Conservation (phyloP, 2,113 vertebrate genomes). For the Psettodes erumei region DNA sequence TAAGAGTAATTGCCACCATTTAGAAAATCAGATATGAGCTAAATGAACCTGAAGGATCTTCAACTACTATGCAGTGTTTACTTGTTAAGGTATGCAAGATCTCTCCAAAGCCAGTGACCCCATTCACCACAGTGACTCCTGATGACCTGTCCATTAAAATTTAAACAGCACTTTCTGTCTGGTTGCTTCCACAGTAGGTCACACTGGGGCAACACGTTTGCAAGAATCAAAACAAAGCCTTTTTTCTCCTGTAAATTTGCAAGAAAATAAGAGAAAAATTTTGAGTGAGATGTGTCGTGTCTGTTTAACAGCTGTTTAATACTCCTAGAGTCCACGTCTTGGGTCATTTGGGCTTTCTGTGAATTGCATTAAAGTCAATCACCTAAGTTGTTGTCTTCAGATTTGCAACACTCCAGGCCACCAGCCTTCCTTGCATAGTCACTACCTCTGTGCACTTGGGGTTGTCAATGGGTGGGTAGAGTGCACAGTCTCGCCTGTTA, state of each 20-base stretch:
- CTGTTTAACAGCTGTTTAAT: neutral
- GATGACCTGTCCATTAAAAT: slow-evolving; percentile 61
- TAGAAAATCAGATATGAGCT: neutral
- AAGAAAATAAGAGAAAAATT: neutral
- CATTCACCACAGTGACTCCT: slow-evolving; percentile 26
- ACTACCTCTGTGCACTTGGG: slow-evolving; percentile 20
- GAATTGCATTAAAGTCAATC: slow-evolving; percentile 8
- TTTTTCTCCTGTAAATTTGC: neutral
- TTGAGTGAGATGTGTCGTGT: neutral
- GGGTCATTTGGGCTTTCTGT: slow-evolving; percentile 5
- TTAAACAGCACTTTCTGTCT: slow-evolving; percentile 51
- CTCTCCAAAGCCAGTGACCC: slow-evolving; percentile 10
- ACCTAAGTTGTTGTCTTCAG: slow-evolving; percentile 20
- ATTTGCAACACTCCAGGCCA: slow-evolving; percentile 11
- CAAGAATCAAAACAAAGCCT: slow-evolving; percentile 14
- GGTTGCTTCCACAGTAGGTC: slow-evolving; percentile 21
- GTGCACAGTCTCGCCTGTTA: slow-evolving; percentile 30
- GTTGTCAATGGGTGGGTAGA: slow-evolving; percentile 22
- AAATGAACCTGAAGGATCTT: neutral
- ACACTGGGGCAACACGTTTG: slow-evolving; percentile 19
- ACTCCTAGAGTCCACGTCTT: neutral
- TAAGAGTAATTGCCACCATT: neutral
- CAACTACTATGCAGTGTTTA: slow-evolving; percentile 18
- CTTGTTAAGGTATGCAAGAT: slow-evolving; percentile 14
- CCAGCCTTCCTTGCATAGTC: slow-evolving; percentile 9